Percentiles rank a stretch among this genome's conserved stretches.
phyloP scores from a whole-genome alignment of 2,888 invertebrate species.

The Abscondita cerata region DNA sequence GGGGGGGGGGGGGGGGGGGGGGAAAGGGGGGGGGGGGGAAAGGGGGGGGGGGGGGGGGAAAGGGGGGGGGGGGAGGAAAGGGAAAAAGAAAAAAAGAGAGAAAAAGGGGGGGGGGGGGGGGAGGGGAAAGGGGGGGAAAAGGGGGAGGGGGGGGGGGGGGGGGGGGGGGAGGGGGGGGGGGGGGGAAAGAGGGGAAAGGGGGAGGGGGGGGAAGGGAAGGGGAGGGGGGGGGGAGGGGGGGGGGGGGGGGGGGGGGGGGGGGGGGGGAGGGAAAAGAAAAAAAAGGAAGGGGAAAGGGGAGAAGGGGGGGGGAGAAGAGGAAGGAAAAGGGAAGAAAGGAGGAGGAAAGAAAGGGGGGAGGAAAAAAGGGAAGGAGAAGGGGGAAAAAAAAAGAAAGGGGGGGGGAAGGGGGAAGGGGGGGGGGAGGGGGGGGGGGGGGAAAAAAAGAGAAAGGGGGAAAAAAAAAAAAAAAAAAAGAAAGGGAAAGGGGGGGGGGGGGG shows the following conservation, averaged over 20 bases:
- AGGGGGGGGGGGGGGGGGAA: no score
- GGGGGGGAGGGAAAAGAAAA: not conserved
- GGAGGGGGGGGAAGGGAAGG: not conserved
- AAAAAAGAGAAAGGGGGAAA: not conserved
- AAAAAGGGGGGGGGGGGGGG: no score
- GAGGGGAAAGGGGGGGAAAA: no score
- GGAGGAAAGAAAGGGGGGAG: not conserved
- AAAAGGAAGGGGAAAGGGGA: not conserved
- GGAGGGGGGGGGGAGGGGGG: not conserved
- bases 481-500: not conserved
- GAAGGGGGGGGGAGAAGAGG: not conserved
- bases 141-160: no score
- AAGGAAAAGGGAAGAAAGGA: not conserved
- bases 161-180: no score
- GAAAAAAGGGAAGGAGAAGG: not conserved
- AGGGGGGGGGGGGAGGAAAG: no score
- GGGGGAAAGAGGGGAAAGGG: not conserved
- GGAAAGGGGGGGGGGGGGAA: no score
- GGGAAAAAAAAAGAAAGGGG: not conserved
- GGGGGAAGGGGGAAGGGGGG: not conserved
- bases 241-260: not conserved
- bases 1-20: no score
- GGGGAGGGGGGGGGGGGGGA: not conserved
- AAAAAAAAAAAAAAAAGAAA: not conserved
- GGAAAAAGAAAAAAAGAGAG: no score